A percentile compares a stretch with the other conserved stretches of the same genome.
These are phyloP conservation scores for Didymodactylos carnosus DNA, from an alignment of 2,888 invertebrate genomes.

Conservation along the genomic window DNA sequence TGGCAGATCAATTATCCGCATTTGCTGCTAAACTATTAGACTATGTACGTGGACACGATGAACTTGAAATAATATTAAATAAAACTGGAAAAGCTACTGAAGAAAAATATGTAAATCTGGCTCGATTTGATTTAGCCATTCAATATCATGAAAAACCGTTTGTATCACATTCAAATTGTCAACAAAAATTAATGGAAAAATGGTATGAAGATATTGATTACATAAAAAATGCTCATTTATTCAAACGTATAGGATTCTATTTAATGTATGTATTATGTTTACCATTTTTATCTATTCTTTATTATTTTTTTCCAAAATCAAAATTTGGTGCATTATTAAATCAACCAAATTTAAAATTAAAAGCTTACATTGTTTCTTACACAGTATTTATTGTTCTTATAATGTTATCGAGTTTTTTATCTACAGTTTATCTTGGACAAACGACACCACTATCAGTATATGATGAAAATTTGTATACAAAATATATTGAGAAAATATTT, in stretches of 20 bases:
- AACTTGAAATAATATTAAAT: constrained; percentile 27
- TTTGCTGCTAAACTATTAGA: constrained; percentile 28
- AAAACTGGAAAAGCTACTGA: constrained; percentile 22
- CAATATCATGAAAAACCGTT: constrained; percentile 30
- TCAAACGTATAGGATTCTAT: constrained; percentile 18
- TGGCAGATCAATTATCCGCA: constrained; percentile 24
- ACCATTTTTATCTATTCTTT: constrained; percentile 23
- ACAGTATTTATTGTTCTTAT: constrained; percentile 25
- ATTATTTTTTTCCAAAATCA: constrained; percentile 24
- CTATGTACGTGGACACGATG: constrained; percentile 27
- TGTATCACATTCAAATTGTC: constrained; percentile 30
- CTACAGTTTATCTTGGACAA: background rate
- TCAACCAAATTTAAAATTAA: constrained; percentile 28
- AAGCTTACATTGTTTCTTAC: constrained; percentile 25
- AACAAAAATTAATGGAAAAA: constrained; percentile 26
- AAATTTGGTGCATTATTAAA: constrained; percentile 21
- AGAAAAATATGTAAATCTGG: constrained; percentile 23
- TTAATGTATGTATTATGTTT: constrained; percentile 21
- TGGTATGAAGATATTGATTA: constrained; percentile 26
- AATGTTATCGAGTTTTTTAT: constrained; percentile 17
- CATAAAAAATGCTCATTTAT: constrained; percentile 18
- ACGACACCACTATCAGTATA: background rate
- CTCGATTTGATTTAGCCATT: constrained; percentile 27
- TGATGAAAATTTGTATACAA: background rate
- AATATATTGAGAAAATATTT: background rate